Evolutionary conservation across 2,888 invertebrate genomes (phyloP).

Genomic region (Aphidius colemani): DNA sequence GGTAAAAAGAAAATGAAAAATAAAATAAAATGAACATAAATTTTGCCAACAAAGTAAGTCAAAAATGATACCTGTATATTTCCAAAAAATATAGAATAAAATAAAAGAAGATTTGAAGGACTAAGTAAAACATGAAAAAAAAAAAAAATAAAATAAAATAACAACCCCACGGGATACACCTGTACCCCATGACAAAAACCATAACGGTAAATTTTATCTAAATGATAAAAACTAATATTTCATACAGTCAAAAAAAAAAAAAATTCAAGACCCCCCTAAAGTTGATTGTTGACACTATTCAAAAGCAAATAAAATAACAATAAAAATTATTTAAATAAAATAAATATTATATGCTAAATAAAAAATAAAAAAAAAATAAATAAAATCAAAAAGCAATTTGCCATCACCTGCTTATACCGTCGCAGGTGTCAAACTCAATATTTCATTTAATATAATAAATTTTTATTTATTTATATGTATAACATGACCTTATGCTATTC

Average conservation of each 20-base stretch:
- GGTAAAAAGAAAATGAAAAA: conserved; percentile 11
- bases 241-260: neutral
- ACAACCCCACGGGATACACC: neutral
- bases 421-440: too few species aligned
- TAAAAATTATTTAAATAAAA: too few species aligned
- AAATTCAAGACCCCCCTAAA: neutral
- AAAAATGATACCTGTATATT: conserved; percentile 38
- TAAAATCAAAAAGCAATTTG: neutral
- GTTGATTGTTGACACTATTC: too few species aligned
- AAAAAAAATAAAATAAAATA: neutral
- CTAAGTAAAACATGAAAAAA: neutral
- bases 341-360: too few species aligned
- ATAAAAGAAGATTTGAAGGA: too few species aligned
- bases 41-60: conserved; percentile 28
- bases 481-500: too few species aligned
- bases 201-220: conserved; percentile 20
- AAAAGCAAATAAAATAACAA: too few species aligned
- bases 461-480: too few species aligned
- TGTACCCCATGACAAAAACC: neutral
- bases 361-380: neutral
- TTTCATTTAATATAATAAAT: too few species aligned
- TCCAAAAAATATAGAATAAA: conserved; percentile 36
- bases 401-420: too few species aligned
- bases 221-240: too few species aligned
- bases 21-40: neutral